These are phyloP conservation scores for Brachymystax lenok DNA, from an alignment of 2,797 vertebrate species.

Conservation along the genomic window DNA sequence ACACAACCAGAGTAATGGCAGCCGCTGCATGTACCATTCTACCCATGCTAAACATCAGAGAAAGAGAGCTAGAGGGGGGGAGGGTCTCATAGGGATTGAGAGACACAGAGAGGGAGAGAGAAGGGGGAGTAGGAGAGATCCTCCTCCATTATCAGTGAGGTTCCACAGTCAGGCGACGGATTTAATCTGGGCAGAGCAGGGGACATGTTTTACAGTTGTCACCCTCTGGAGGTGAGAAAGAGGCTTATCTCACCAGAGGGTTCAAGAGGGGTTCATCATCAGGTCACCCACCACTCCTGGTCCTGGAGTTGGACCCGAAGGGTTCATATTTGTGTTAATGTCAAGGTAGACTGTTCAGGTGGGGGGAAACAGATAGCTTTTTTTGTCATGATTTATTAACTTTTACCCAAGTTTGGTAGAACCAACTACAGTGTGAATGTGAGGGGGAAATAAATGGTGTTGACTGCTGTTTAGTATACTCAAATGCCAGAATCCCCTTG, in stretches of 20 bases:
- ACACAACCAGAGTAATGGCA: slow-evolving; percentile 54
- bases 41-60: slow-evolving; percentile 34
- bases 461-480: background rate
- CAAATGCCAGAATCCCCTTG: background rate
- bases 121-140: slow-evolving; percentile 24
- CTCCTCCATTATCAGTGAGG: slow-evolving; percentile 40
- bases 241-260: slow-evolving; percentile 26
- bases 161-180: slow-evolving; percentile 21
- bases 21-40: slow-evolving; percentile 40
- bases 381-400: slow-evolving; percentile 3
- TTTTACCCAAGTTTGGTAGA: background rate
- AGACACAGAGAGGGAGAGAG: background rate
- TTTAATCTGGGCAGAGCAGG: slow-evolving; percentile 41
- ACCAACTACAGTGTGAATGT: background rate
- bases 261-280: slow-evolving; percentile 26
- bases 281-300: slow-evolving; percentile 29
- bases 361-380: background rate
- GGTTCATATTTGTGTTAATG: slow-evolving; percentile 22
- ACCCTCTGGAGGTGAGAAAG: slow-evolving; percentile 17
- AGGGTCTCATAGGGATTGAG: background rate
- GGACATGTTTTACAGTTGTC: slow-evolving; percentile 23
- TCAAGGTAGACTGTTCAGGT: background rate
- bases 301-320: background rate
- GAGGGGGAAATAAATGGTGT: background rate
- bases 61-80: background rate